These are phyloP conservation scores for Etheostoma cragini DNA, from an alignment of 2,113 vertebrate genomes.

Conservation along the genomic window DNA sequence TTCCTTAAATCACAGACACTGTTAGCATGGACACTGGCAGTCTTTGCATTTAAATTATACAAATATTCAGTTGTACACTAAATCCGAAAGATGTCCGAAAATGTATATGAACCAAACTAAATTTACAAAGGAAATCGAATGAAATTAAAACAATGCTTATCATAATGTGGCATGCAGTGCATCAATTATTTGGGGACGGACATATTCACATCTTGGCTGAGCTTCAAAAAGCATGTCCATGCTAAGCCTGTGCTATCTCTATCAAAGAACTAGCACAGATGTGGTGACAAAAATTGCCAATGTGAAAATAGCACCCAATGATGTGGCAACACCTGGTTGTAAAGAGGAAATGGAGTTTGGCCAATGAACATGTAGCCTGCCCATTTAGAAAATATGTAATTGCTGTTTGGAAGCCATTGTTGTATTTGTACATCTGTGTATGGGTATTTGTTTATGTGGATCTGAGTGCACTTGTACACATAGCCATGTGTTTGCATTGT, in stretches of 20 bases:
- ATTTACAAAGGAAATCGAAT: background rate
- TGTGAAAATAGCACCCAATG: background rate
- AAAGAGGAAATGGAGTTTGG: background rate
- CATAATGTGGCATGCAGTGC: background rate
- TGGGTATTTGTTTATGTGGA: background rate
- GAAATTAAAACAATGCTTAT: background rate
- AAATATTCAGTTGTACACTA: constrained; percentile 15
- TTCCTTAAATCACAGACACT: background rate
- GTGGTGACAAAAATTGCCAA: background rate
- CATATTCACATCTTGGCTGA: background rate
- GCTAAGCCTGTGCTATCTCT: background rate
- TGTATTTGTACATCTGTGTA: background rate
- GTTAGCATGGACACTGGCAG: constrained; percentile 10
- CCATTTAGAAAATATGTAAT: constrained; percentile 9
- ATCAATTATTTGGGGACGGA: background rate
- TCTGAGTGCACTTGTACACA: background rate
- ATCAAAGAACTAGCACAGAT: constrained; percentile 11
- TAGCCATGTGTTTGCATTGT: constrained; percentile 9
- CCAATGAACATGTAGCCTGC: background rate
- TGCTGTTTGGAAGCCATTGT: constrained; percentile 7
- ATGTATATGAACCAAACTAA: background rate
- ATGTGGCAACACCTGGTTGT: background rate
- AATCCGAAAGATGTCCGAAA: constrained; percentile 16
- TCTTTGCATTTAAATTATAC: constrained; percentile 5
- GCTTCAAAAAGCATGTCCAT: background rate